phyloP scores from a whole-genome alignment of 1,140 invertebrate genomes.

The Drosophila rhopaloa region DNA sequence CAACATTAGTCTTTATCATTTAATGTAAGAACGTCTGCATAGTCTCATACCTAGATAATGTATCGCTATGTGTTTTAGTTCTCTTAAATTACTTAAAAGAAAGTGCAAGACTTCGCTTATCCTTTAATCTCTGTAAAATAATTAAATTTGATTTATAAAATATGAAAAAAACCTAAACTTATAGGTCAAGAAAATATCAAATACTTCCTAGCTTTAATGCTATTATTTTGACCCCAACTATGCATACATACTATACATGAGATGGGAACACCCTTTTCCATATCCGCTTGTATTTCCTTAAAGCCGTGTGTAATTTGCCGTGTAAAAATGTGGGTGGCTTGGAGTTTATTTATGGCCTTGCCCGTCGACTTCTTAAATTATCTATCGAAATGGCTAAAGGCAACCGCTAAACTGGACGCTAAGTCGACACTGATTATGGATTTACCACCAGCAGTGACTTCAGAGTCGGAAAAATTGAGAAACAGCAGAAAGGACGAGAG shows the following conservation, averaged over 20 bases:
- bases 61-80: too few relatives aligned
- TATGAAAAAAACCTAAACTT: too few relatives aligned
- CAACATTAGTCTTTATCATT: too few relatives aligned
- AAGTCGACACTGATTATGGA: conserved; percentile 53
- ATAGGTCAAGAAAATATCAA: too few relatives aligned
- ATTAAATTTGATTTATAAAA: too few relatives aligned
- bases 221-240: conserved; percentile 1
- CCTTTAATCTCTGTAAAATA: too few relatives aligned
- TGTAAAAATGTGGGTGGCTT: conserved; percentile 57
- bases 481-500: too few relatives aligned
- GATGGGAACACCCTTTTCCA: background rate
- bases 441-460: conserved; percentile 25
- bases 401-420: conserved; percentile 36
- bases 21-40: background rate
- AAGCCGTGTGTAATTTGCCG: conserved; percentile 70
- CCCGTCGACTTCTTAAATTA: conserved; percentile 36
- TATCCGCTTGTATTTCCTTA: conserved; percentile 27
- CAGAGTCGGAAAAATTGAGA: background rate
- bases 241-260: background rate
- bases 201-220: background rate
- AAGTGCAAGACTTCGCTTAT: too few relatives aligned
- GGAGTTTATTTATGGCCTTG: conserved; percentile 68
- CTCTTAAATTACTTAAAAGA: too few relatives aligned
- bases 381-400: conserved; percentile 46
- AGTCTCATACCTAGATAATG: too few relatives aligned